These are phyloP conservation scores for Petroica traversi DNA, from an alignment of 2,113 vertebrate species.

Conservation along the genomic window DNA sequence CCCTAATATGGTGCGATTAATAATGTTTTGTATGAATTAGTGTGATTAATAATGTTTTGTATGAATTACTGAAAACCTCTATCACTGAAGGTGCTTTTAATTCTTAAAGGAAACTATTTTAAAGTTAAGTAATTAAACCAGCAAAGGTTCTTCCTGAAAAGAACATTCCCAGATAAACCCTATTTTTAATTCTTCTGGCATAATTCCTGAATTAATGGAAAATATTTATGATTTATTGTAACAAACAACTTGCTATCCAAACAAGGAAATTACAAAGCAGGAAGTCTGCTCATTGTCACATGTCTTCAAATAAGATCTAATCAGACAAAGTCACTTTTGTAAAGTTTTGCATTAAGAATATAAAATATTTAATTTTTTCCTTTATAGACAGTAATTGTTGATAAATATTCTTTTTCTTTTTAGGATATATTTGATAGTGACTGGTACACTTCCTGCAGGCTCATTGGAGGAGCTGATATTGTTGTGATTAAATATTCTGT, in stretches of 20 bases:
- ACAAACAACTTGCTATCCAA: neutral
- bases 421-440: slow-evolving; percentile 93
- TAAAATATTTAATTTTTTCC: neutral
- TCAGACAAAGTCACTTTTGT: neutral
- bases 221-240: neutral
- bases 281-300: neutral
- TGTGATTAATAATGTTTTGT: too few species aligned
- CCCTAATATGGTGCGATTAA: neutral
- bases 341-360: neutral
- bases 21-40: neutral
- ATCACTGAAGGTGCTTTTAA: neutral
- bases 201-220: neutral
- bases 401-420: slow-evolving; percentile 12
- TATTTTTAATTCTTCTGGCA: neutral
- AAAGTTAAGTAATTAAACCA: neutral
- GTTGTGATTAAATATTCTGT: slow-evolving; percentile 95
- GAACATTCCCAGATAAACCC: neutral
- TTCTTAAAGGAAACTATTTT: neutral
- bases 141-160: neutral
- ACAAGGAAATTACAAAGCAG: neutral
- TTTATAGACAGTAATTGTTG: neutral
- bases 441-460: slow-evolving; percentile 87
- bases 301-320: neutral
- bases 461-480: slow-evolving; percentile 90
- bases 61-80: neutral